A percentile compares a stretch with the other conserved stretches of the same genome.
Evolutionary conservation across 2,113 vertebrate species (phyloP).

Genomic region (Anoura caudifer): DNA sequence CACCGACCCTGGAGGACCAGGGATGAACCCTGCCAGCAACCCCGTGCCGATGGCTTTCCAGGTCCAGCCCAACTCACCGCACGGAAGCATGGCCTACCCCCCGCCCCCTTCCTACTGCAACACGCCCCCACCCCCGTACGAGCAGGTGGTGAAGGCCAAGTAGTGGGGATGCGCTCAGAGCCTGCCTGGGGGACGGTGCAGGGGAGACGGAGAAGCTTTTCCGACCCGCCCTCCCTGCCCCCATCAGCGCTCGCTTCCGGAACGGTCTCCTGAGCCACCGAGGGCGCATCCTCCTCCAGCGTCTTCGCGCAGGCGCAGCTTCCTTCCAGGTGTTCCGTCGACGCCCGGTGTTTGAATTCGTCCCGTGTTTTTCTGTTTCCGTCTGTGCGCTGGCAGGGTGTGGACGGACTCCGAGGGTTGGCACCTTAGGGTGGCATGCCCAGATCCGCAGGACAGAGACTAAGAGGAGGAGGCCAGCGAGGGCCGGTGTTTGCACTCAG

Average conservation of each 20-base stretch:
- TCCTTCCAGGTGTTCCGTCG: slow-evolving; percentile 74
- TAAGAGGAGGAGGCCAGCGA: background rate
- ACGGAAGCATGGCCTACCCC: slow-evolving; percentile 87
- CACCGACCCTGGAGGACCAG: slow-evolving; percentile 85
- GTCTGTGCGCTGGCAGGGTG: background rate
- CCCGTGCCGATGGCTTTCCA: slow-evolving; percentile 87
- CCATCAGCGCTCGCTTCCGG: slow-evolving; percentile 59
- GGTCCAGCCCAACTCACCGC: slow-evolving; percentile 87
- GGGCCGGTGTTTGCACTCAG: background rate
- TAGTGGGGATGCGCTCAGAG: slow-evolving; percentile 74
- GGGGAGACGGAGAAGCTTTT: slow-evolving; percentile 56
- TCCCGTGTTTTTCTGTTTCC: slow-evolving; percentile 62
- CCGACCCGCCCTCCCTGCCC: slow-evolving; percentile 25
- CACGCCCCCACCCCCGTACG: slow-evolving; percentile 94
- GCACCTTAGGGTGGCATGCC: background rate
- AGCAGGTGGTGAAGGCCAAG: slow-evolving; percentile 93
- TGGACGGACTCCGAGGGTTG: background rate
- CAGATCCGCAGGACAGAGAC: background rate
- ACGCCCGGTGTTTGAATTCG: slow-evolving; percentile 73
- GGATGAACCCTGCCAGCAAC: slow-evolving; percentile 74
- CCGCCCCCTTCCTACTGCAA: slow-evolving; percentile 97
- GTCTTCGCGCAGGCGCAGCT: slow-evolving; percentile 71
- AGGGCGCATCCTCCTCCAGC: slow-evolving; percentile 64
- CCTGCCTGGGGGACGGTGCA: slow-evolving; percentile 54
- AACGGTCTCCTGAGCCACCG: slow-evolving; percentile 43